Percentiles rank a stretch among this genome's conserved stretches.
These are phyloP conservation scores for Globicephala melas DNA, from an alignment of 2,113 vertebrate genomes.

Conservation along the genomic window DNA sequence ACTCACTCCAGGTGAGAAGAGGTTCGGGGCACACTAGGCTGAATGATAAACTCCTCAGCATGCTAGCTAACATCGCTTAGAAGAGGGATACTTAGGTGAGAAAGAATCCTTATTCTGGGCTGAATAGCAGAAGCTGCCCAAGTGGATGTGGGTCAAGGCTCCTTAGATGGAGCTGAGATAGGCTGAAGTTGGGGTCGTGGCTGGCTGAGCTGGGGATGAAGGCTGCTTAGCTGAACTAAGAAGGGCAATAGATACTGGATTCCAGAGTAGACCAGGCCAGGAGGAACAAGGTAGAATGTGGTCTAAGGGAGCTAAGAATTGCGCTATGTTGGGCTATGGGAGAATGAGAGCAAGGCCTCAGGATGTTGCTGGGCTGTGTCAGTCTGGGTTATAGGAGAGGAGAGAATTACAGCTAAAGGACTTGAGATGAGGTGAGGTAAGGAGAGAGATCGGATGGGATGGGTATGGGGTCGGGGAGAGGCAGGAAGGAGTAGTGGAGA, in stretches of 20 bases:
- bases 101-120: neutral
- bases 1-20: neutral
- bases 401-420: neutral
- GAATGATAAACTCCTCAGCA: neutral
- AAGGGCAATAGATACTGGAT: neutral
- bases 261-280: neutral
- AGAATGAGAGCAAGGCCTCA: neutral
- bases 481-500: neutral
- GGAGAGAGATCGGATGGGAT: neutral
- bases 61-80: neutral
- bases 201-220: neutral
- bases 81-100: neutral
- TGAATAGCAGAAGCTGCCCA: conserved; percentile 14
- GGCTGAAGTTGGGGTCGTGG: neutral
- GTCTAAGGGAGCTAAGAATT: neutral
- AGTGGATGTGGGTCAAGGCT: neutral
- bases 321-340: neutral
- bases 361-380: neutral
- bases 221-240: neutral
- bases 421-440: neutral
- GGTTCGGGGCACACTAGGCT: neutral
- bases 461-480: neutral
- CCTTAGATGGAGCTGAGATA: neutral
- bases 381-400: neutral
- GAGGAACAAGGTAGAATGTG: neutral